A percentile compares a stretch with the other conserved stretches of the same genome.
These are phyloP conservation scores for Eulithis testata DNA, from an alignment of 2,888 invertebrate species.

Conservation along the genomic window DNA sequence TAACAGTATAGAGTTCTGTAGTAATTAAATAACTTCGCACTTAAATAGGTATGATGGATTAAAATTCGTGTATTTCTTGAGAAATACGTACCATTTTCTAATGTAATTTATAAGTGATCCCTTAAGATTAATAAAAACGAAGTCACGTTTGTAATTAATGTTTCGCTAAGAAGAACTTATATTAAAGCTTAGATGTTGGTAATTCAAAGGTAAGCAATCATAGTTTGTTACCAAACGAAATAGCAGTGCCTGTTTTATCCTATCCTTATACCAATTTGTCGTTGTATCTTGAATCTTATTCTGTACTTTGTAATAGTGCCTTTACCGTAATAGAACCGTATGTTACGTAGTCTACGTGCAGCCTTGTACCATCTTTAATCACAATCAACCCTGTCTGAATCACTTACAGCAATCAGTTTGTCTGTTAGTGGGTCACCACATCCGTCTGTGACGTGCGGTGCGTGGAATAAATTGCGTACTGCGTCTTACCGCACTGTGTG, in stretches of 20 bases:
- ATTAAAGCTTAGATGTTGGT: too few relatives aligned
- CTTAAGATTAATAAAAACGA: neutral
- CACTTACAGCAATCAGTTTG: conserved; percentile 7
- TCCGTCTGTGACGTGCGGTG: conserved; percentile 3
- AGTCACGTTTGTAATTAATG: neutral
- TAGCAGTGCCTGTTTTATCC: too few relatives aligned
- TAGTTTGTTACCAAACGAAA: too few relatives aligned
- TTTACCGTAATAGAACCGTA: too few relatives aligned
- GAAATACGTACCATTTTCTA: neutral
- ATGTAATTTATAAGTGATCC: neutral
- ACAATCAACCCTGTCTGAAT: conserved; percentile 7
- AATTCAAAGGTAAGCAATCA: too few relatives aligned
- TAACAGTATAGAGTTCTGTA: neutral
- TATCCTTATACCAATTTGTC: neutral
- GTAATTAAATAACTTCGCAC: conserved; percentile 3
- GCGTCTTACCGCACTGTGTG: conserved; percentile 1
- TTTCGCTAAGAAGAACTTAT: too few relatives aligned
- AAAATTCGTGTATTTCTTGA: neutral
- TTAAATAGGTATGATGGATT: conserved; percentile 2
- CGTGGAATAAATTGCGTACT: neutral
- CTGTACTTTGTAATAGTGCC: too few relatives aligned
- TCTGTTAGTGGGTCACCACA: conserved; percentile 10
- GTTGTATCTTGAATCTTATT: neutral
- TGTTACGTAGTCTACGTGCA: neutral
- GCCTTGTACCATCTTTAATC: conserved; percentile 3